These are phyloP conservation scores for Siniperca undulata DNA, from an alignment of 2,797 vertebrate species.

Conservation along the genomic window DNA sequence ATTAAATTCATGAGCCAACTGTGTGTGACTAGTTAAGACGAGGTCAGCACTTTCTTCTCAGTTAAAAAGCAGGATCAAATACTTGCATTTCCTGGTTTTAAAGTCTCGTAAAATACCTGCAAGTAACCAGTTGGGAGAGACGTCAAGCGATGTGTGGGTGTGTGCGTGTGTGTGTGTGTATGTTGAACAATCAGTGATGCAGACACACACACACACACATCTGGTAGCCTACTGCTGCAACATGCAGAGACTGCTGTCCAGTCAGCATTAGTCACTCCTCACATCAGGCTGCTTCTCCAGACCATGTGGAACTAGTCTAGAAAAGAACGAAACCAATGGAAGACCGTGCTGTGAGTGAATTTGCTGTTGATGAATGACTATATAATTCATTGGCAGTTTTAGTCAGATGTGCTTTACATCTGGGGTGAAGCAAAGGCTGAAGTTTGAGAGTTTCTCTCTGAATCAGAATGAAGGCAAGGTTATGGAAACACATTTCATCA, in stretches of 20 bases:
- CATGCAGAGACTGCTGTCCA: conserved; percentile 63
- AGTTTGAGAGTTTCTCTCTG: conserved; percentile 1
- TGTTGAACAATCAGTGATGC: conserved; percentile 58
- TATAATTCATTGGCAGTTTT: background rate
- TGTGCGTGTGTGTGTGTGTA: conserved; percentile 17
- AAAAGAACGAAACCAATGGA: conserved; percentile 2
- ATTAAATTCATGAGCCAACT: conserved; percentile 45
- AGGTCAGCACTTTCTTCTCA: conserved; percentile 68
- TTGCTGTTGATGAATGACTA: background rate
- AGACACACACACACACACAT: conserved; percentile 60
- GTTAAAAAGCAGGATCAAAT: conserved; percentile 63
- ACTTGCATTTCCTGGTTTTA: conserved; percentile 51
- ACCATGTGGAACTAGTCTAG: conserved; percentile 33
- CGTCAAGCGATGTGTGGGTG: conserved; percentile 17
- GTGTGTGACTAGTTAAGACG: conserved; percentile 36
- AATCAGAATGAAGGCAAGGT: conserved; percentile 17
- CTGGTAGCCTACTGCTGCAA: conserved; percentile 61
- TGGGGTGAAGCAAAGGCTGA: background rate
- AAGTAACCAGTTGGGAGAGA: conserved; percentile 32
- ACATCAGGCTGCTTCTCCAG: conserved; percentile 32
- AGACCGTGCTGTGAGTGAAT: background rate
- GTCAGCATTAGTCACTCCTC: conserved; percentile 74
- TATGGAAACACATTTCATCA: conserved; percentile 7
- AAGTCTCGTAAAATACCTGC: conserved; percentile 70
- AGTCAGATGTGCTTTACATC: background rate